Conservation (phyloP, 1,140 invertebrate species). For the Oryzaephilus surinamensis region DNA sequence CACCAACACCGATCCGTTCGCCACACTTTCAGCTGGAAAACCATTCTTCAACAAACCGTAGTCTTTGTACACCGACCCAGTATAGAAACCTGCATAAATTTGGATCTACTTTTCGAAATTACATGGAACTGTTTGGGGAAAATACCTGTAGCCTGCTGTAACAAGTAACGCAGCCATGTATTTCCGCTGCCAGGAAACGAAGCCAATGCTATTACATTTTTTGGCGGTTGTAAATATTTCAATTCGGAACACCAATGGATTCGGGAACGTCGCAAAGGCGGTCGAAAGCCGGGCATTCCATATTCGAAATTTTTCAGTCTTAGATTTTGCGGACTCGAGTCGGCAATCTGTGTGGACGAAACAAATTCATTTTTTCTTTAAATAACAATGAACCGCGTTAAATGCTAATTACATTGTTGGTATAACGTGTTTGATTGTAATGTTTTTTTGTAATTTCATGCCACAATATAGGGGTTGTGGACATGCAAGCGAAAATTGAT, state of each 20-base stretch:
- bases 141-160: conserved; percentile 65
- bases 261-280: conserved; percentile 26
- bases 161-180: conserved; percentile 65
- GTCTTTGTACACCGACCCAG: conserved; percentile 70
- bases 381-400: neutral
- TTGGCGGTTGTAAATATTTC: conserved; percentile 32
- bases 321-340: neutral
- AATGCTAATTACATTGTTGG: neutral
- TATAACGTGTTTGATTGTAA: neutral
- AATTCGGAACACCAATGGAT: conserved; percentile 43
- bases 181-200: conserved; percentile 73
- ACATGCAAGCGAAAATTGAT: neutral
- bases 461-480: conserved; percentile 2
- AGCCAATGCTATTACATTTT: conserved; percentile 47
- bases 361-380: neutral
- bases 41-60: conserved; percentile 61
- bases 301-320: conserved; percentile 22
- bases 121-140: too few species aligned
- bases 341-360: neutral
- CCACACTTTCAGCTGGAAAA: conserved; percentile 66
- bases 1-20: conserved; percentile 61
- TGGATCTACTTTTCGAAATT: neutral
- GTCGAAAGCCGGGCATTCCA: conserved; percentile 18
- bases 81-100: conserved; percentile 47
- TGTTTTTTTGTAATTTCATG: conserved; percentile 2